These are phyloP conservation scores for Capreolus pygargus DNA, from an alignment of 2,113 vertebrate species.

Conservation along the genomic window DNA sequence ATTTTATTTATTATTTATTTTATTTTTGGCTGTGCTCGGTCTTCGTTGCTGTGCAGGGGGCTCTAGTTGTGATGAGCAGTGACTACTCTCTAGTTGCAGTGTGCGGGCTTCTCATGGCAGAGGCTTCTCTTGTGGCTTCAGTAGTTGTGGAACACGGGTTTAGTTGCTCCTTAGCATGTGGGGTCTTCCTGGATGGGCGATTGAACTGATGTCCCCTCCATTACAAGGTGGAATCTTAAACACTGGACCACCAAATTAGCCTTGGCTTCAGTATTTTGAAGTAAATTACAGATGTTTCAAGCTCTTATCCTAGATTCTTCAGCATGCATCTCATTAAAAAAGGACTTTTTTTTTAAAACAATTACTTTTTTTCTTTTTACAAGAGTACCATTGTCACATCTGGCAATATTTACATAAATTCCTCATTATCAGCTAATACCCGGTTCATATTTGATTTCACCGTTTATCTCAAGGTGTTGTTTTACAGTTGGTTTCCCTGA, in stretches of 20 bases:
- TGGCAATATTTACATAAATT: background rate
- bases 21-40: background rate
- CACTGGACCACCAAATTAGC: background rate
- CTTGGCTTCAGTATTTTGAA: constrained; percentile 1
- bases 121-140: background rate
- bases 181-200: background rate
- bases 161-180: background rate
- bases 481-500: background rate
- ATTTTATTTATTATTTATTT: background rate
- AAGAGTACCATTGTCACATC: background rate
- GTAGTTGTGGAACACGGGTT: background rate
- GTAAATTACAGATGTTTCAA: background rate
- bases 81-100: background rate
- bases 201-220: background rate
- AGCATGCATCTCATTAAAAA: background rate
- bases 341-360: background rate
- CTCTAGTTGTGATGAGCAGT: background rate
- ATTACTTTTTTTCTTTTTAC: background rate
- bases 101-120: background rate
- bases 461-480: background rate
- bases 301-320: background rate
- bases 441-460: background rate
- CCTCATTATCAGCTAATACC: background rate
- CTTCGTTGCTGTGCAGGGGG: background rate
- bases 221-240: background rate